phyloP scores from a whole-genome alignment of 2,113 vertebrate species.

The Channa argus region DNA sequence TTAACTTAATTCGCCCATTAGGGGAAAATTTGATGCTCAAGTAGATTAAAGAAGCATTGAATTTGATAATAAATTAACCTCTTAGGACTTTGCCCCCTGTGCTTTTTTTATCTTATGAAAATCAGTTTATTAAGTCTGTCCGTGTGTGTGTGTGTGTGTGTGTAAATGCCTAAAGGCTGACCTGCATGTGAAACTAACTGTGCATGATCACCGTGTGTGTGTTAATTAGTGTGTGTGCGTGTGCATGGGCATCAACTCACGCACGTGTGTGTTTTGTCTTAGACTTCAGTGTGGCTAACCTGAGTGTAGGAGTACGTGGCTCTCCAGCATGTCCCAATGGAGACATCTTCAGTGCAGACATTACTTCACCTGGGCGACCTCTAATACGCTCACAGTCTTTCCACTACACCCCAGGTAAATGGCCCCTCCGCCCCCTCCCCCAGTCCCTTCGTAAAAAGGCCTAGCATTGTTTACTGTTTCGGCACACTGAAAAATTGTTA shows the following conservation, averaged over 20 bases:
- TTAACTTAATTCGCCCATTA: background rate
- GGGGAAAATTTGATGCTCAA: background rate
- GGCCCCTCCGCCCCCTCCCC: conserved; percentile 23
- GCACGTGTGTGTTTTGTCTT: conserved; percentile 65
- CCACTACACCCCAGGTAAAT: conserved; percentile 79
- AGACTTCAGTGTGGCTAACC: conserved; percentile 83
- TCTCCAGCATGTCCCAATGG: conserved; percentile 56
- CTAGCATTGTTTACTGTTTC: conserved; percentile 71
- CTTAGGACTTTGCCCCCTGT: background rate
- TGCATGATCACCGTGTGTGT: conserved; percentile 41
- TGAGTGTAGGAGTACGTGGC: conserved; percentile 58
- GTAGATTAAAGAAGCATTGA: background rate
- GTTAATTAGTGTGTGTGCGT: background rate
- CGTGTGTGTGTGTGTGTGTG: background rate
- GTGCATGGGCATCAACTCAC: conserved; percentile 21
- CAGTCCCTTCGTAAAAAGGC: conserved; percentile 43
- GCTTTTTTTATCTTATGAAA: background rate
- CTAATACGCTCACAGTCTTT: conserved; percentile 79
- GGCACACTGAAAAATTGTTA: conserved; percentile 51
- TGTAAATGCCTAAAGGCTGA: background rate
- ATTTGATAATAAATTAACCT: background rate
- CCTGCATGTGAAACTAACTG: conserved; percentile 28
- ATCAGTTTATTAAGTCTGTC: background rate
- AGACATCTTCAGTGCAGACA: conserved; percentile 66
- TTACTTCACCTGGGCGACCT: conserved; percentile 70